Evolutionary conservation across 2,797 vertebrate species (phyloP), one percentile per base, ranked within the genome.

Genomic region (Loris lydekkerianus): DNA sequence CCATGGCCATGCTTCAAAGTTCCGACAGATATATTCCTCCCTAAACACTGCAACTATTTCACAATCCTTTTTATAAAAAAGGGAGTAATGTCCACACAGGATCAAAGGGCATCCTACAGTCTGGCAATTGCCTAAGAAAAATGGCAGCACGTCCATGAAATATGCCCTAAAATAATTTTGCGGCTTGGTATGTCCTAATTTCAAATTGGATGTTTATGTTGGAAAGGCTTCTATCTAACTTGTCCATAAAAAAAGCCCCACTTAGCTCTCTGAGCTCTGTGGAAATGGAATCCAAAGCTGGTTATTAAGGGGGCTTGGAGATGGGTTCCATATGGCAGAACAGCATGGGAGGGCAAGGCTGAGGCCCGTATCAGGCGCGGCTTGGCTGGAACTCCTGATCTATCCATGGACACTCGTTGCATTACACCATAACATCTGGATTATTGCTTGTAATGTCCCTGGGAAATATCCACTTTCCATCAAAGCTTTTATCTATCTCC

Each of bases 271-370:
- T 99, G 99, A 99, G 99, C 99, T 99, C 99, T 99, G 99, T 99
- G 99, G 99, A 99, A 99, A 99, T 98, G 98, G 98, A 99, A 98
- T 98, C 98, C 97, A 99, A 99, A 99, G 99, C 99, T 99, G 99
- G 99, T 99, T 99, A 99, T 99, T 99, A 99, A 99, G 99, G 98
- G 99, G 99, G 99, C 98, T 98, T 98, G 97, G 98, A 99, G 99
- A 99, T 99, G 99, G 99, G 99, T 99, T 99, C 99, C 99, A 99
- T 99, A 99, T 99, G 99, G 99, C 99, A 78, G 99, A 99, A 99
- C 99, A 99, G 99, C 99, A 99, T 99, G 99, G 99, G 99, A 99
- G 99, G 98, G 98, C 98, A 98, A 97, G 98, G 98, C 99, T 98
- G 98, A 98, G 98, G 99, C 98, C 99, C 98, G 98, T 98, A 99